phyloP scores from a whole-genome alignment of 2,888 invertebrate species.

The Lepidocyrtoides sp. region DNA sequence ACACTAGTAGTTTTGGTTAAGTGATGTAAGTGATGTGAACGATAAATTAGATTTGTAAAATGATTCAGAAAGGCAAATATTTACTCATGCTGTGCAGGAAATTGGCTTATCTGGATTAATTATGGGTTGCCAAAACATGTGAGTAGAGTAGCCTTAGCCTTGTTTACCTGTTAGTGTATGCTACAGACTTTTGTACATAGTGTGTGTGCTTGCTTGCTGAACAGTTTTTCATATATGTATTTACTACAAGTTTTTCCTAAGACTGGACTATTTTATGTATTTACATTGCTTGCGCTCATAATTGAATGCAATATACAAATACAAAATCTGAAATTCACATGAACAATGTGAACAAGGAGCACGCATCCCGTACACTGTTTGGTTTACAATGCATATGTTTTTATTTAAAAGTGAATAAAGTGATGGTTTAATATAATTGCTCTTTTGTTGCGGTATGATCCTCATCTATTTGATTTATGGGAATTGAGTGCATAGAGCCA shows the following conservation, averaged over 20 bases:
- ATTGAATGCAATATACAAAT: neutral
- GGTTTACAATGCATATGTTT: constrained; percentile 45
- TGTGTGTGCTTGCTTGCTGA: neutral
- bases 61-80: constrained; percentile 82
- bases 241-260: no score
- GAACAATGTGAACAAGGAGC: constrained; percentile 23
- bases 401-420: constrained; percentile 50
- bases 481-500: constrained; percentile 58
- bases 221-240: no score
- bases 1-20: constrained; percentile 11
- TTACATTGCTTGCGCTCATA: neutral
- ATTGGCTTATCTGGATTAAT: constrained; percentile 84
- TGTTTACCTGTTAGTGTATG: neutral
- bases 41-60: constrained; percentile 80
- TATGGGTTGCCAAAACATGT: constrained; percentile 82
- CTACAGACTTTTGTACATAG: neutral
- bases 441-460: constrained; percentile 63
- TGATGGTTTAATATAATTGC: constrained; percentile 65
- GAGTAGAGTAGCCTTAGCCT: neutral
- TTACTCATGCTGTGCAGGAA: constrained; percentile 84
- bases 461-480: constrained; percentile 76
- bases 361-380: constrained; percentile 30
- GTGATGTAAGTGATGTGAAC: constrained; percentile 68
- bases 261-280: neutral
- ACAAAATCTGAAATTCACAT: neutral